Evolutionary conservation across 2,888 invertebrate genomes (phyloP).

Genomic region (Drosophila pegasa): DNA sequence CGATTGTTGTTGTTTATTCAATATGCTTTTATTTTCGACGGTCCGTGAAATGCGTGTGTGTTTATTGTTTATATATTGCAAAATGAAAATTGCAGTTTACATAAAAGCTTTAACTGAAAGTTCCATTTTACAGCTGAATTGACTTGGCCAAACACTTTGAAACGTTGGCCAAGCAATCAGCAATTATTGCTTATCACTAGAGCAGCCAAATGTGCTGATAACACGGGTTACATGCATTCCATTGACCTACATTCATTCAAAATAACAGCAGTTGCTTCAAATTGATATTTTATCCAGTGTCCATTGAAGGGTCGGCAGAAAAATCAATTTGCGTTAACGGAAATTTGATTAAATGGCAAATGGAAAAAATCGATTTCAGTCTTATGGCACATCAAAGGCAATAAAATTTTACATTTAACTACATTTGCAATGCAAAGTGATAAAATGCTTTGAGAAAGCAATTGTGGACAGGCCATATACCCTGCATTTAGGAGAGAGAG

Average conservation of each 20-base stretch:
- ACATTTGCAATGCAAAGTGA: conserved; percentile 8
- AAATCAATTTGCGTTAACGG: conserved; percentile 11
- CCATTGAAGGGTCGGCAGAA: neutral
- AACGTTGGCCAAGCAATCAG: conserved; percentile 22
- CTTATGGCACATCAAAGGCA: conserved; percentile 45
- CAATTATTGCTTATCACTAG: conserved; percentile 46
- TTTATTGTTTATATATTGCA: conserved; percentile 12
- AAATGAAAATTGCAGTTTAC: conserved; percentile 55
- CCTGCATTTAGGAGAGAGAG: neutral
- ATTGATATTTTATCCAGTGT: neutral
- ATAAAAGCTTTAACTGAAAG: conserved; percentile 26
- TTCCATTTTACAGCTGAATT: conserved; percentile 16
- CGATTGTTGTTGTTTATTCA: conserved; percentile 36
- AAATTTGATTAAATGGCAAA: conserved; percentile 23
- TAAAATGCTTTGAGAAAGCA: conserved; percentile 2
- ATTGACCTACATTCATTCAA: conserved; percentile 55
- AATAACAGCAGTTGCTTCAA: conserved; percentile 6
- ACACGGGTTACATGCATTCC: conserved; percentile 49
- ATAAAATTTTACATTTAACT: conserved; percentile 43
- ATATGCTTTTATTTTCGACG: conserved; percentile 28
- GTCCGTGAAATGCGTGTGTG: conserved; percentile 27
- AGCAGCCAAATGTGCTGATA: conserved; percentile 33
- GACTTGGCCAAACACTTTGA: conserved; percentile 15
- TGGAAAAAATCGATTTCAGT: conserved; percentile 20
- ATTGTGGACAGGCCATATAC: neutral